A percentile compares a stretch with the other conserved stretches of the same genome.
Evolutionary conservation across 2,797 vertebrate species (phyloP).

Genomic region (Poeciliopsis gracilis): DNA sequence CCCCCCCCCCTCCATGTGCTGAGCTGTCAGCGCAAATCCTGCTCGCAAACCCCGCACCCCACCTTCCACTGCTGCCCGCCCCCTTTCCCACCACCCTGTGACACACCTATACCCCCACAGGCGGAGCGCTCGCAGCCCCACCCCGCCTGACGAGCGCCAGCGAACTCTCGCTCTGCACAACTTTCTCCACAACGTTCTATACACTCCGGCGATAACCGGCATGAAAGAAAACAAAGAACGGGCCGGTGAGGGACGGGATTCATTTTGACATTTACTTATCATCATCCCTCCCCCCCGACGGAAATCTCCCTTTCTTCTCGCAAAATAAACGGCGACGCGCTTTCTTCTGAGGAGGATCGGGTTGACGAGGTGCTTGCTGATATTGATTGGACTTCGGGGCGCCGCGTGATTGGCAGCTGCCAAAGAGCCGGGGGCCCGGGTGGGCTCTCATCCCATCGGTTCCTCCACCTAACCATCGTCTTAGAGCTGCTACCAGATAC

Average conservation of each 20-base stretch:
- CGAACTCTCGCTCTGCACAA: slow-evolving; percentile 26
- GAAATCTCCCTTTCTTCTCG: slow-evolving; percentile 37
- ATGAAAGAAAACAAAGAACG: slow-evolving; percentile 39
- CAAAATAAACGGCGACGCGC: slow-evolving; percentile 50
- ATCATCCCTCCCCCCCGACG: slow-evolving; percentile 18
- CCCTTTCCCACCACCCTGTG: slow-evolving; percentile 44
- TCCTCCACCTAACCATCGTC: slow-evolving; percentile 44
- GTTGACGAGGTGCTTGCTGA: slow-evolving; percentile 54
- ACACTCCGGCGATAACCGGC: slow-evolving; percentile 31
- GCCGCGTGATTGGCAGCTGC: slow-evolving; percentile 70
- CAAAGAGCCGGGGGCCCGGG: slow-evolving; percentile 49
- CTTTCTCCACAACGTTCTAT: slow-evolving; percentile 30
- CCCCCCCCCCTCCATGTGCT: slow-evolving; percentile 65
- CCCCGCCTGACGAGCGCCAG: slow-evolving; percentile 27
- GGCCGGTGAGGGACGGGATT: slow-evolving; percentile 44
- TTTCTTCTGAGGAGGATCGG: slow-evolving; percentile 54
- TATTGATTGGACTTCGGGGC: slow-evolving; percentile 71
- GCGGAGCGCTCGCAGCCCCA: slow-evolving; percentile 50
- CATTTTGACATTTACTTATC: slow-evolving; percentile 49
- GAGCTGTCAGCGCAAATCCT: slow-evolving; percentile 72
- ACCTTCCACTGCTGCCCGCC: slow-evolving; percentile 11
- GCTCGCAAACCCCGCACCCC: slow-evolving; percentile 27
- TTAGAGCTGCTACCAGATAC: slow-evolving; percentile 59
- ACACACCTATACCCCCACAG: slow-evolving; percentile 72
- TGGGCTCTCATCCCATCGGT: slow-evolving; percentile 35